Base-by-base conservation (phyloP, 2,797 vertebrate genomes). In the Acanthurus leucopareius region DNA sequence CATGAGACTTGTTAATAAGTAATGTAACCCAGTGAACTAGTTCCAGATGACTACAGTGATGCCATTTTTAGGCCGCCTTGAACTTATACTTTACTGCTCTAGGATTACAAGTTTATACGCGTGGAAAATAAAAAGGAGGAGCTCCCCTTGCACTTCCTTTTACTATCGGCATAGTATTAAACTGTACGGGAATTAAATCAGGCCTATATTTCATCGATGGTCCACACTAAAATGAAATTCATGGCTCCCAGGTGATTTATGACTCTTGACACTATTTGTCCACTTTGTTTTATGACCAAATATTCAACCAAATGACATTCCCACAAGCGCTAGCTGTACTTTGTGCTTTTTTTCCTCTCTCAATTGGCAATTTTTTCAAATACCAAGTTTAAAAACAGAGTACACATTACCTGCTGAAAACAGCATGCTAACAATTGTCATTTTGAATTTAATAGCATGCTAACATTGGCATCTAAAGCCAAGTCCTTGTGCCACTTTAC, bases 21-120 rank as follows among this genome's bases (percentile, higher is more conserved):
- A 67, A 89, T 87, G 78, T 68, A 63, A 84, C 83, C 73, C 63
- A 81, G 73, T 88, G 79, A 86, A 74, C 82, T 75, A 66, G 51
- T 77, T 81, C 20, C 58, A 49, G 1, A 20, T 54, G 64, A 75
- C 52, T 45, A 35, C 44, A 25, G 56, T 35, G 42, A 62, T n/a
- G 38, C 35, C 51, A 44, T 56, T 38, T 77, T 65, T 49, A 59
- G 54, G 51, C 60, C 56, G 49, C 42, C 3, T 65, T 66, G 38
- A 74, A 54, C n/a, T 48, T 52, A 5, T 20, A 17, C 28, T 67
- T 35, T 16, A 54, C 32, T 63, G 44, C 38, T 47, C n/a, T 51
- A 45, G 20, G 49, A 69, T 69, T 52, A 69, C 59, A 66, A 51
- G 20, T 51, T 7, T 5, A 51, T 14, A 15, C 13, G 47, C 13